Base-by-base conservation (phyloP, 2,113 vertebrate species). In the Barbus barbus region DNA sequence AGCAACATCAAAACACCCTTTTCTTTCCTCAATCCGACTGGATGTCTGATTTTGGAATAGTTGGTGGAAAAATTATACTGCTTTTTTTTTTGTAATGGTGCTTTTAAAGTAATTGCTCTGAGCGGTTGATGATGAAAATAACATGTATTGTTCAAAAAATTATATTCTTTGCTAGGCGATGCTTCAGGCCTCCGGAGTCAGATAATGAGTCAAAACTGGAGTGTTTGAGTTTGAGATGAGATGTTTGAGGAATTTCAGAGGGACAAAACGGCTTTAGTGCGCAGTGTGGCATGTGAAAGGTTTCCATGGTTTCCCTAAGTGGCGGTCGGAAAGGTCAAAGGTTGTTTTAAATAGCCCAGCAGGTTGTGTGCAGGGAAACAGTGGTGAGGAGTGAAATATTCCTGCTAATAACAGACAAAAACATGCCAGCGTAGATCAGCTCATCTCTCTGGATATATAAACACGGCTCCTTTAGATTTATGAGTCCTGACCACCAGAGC, bases 231-330 rank as follows among this genome's bases (percentile, higher is more conserved):
- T 76, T 85, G 63, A 89, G 56, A 82, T 60, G 81, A 60, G 87
- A 86, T 90, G 87, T 90, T 91, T 88, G 84, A 91, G 90, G 88
- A 86, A 82, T 88, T 72, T 78, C 67, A 80, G 88, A 84, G 85
- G 81, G 89, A 90, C 89, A 76, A 87, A 90, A 88, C 69, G 77
- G 90, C 87, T 92, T 92, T 88, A 87, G 87, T 90, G 87, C 87
- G 90, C 53, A 22, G 53, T 56, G 53, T 56, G 53, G 7, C 90
- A 91, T 90, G 92, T 87, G 74, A 87, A 94, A 91, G 90, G 93
- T 94, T 93, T 88, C 93, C 91, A 94, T 94, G 93, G 93, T 91
- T 92, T 90, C 91, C 87, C 84, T 87, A 69, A 92, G 89, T 76
- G 75, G 89, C 82, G 82, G 91, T 85, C 89, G 60, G 73, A 87